phyloP scores from a whole-genome alignment of 2,797 vertebrate species.

The Takifugu ocellatus region DNA sequence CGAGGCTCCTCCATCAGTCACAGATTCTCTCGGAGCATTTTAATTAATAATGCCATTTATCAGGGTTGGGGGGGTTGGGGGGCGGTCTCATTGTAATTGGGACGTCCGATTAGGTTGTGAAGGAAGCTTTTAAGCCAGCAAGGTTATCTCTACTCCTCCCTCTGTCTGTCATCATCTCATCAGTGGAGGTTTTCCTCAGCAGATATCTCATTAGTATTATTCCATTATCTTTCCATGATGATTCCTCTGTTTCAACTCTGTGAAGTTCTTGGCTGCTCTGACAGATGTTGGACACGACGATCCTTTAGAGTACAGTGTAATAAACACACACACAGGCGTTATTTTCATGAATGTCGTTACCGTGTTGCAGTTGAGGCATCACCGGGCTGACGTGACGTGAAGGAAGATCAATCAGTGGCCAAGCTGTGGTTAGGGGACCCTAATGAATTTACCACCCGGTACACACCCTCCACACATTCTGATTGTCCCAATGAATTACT shows the following conservation, averaged over 20 bases:
- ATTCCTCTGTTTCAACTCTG: slow-evolving; percentile 16
- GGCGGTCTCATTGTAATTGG: slow-evolving; percentile 77
- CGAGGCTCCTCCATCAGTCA: slow-evolving; percentile 71
- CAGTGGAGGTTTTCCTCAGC: slow-evolving; percentile 39
- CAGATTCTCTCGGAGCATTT: slow-evolving; percentile 78
- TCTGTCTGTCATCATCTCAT: slow-evolving; percentile 72
- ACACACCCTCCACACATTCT: slow-evolving; percentile 55
- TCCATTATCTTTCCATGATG: slow-evolving; percentile 42
- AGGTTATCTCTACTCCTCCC: slow-evolving; percentile 79
- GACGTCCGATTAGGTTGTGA: slow-evolving; percentile 75
- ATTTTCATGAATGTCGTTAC: slow-evolving; percentile 14
- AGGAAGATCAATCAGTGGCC: slow-evolving; percentile 76
- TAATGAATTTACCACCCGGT: slow-evolving; percentile 72
- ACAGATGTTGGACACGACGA: slow-evolving; percentile 45
- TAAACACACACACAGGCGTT: neutral
- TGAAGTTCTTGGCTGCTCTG: slow-evolving; percentile 19
- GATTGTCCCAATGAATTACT: slow-evolving; percentile 78
- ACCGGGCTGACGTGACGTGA: slow-evolving; percentile 66
- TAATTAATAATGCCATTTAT: slow-evolving; percentile 85
- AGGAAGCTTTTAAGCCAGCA: slow-evolving; percentile 80
- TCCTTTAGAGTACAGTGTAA: slow-evolving; percentile 13
- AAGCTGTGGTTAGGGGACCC: slow-evolving; percentile 56
- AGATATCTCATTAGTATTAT: slow-evolving; percentile 54
- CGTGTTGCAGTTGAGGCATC: slow-evolving; percentile 37
- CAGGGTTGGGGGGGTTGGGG: slow-evolving; percentile 34